Evolutionary conservation across 2,797 vertebrate species (phyloP), one percentile per base, ranked within the genome.

Genomic region (Chelmon rostratus): DNA sequence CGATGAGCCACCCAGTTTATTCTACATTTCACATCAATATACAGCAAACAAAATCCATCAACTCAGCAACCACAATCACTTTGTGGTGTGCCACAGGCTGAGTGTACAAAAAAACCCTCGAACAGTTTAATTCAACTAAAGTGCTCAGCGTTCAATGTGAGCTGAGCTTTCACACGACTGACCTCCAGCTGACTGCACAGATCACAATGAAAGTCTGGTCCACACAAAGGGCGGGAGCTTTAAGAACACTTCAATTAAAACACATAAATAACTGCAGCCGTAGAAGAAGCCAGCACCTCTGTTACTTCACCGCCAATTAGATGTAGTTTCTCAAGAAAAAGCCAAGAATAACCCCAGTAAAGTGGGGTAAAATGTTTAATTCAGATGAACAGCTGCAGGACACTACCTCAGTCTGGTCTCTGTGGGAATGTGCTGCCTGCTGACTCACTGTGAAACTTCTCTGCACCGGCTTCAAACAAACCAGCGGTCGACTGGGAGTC

Each of bases 341-440:
- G 3, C 28, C 8, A 15, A 37, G 31, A 58, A 47, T 64, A 58
- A 31, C 46, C 46, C 4, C 6, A 37, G 65, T 52, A 56, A 61
- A 54, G 25, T 42, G 50, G 40, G 8, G 13, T 53, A 2, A 70
- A 46, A 62, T 38, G 38, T 68, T 73, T 58, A 8, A 68, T 76
- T 76, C 33, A 35, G 76, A 52, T 6, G 28, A 71, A 68, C 56
- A 33, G 28, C 67, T 64, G 52, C 44, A 52, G 71, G 62, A 80
- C 31, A 52, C 6, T 33, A 8, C 65, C 62, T 28, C 25, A 57
- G 78, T 47, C 47, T 1, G 21, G 21, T 65, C 53, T 44, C 65
- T 9, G 58, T 64, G 66, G 65, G 18, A 40, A 31, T n/a, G 18
- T 18, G 52, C 71, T 28, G 49, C 50, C 50, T 64, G 78, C 59